A percentile compares a stretch with the other conserved stretches of the same genome.
phyloP scores from a whole-genome alignment of 2,797 vertebrate species.

The Oreortyx pictus region DNA sequence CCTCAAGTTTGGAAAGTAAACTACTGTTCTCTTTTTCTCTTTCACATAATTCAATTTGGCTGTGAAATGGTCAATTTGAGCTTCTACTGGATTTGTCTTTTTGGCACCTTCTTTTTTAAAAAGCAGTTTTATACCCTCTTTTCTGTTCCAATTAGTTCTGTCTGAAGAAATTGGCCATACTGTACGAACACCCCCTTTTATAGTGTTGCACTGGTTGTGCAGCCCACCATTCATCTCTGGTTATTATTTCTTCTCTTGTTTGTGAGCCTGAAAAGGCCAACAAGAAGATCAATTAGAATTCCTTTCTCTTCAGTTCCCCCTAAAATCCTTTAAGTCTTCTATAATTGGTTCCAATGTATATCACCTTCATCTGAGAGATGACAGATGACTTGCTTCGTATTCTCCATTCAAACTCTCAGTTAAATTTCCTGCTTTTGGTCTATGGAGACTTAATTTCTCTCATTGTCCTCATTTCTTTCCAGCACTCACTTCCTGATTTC shows the following conservation, averaged over 20 bases:
- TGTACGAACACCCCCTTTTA: neutral
- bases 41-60: neutral
- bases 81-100: neutral
- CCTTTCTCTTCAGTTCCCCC: neutral
- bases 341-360: slow-evolving; percentile 12
- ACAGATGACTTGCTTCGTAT: slow-evolving; percentile 18
- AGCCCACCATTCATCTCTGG: neutral
- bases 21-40: neutral
- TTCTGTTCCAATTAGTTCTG: neutral
- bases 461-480: slow-evolving; percentile 41
- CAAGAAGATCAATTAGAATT: neutral
- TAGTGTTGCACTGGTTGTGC: neutral
- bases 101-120: neutral
- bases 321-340: slow-evolving; percentile 18
- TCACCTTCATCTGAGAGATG: slow-evolving; percentile 9
- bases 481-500: slow-evolving; percentile 29
- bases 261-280: neutral
- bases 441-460: slow-evolving; percentile 60
- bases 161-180: neutral
- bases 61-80: neutral
- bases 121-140: neutral
- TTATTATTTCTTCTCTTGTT: slow-evolving; percentile 30
- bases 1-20: neutral
- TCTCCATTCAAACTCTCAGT: slow-evolving; percentile 12
- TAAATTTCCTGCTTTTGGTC: slow-evolving; percentile 44